Conservation (phyloP, 2,113 vertebrate genomes). For the Forbesichthys papilliferus region DNA sequence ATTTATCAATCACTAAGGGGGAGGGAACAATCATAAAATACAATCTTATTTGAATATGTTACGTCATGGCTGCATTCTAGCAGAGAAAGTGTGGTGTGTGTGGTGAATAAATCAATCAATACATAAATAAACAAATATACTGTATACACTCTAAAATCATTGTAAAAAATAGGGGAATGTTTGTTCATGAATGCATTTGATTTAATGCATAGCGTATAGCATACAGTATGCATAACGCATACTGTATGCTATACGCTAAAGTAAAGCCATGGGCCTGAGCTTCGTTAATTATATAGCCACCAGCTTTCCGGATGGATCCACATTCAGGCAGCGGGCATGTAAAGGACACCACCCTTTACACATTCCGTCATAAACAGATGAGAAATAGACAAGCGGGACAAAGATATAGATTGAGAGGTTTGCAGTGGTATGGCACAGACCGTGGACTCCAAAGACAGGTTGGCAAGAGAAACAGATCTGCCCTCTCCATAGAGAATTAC, state of each 20-base stretch:
- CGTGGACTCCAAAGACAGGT: conserved; percentile 34
- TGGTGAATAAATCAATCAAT: not conserved
- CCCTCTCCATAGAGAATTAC: conserved; percentile 40
- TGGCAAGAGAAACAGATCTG: conserved; percentile 36
- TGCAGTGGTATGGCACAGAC: conserved; percentile 31
- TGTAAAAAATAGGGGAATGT: not conserved
- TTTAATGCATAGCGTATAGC: too few species aligned
- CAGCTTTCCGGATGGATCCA: not conserved
- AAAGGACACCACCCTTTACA: not conserved
- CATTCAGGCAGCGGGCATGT: not conserved
- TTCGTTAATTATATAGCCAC: not conserved
- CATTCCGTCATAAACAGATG: conserved; percentile 12
- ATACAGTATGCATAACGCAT: too few species aligned
- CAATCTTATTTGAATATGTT: not conserved
- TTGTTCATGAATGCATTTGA: too few species aligned
- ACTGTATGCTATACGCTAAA: too few species aligned
- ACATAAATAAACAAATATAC: not conserved
- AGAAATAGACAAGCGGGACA: conserved; percentile 4
- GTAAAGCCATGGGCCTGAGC: not conserved
- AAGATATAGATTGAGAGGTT: not conserved
- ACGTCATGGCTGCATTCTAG: conserved; percentile 26
- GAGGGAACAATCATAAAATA: conserved; percentile 28
- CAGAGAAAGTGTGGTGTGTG: conserved; percentile 23
- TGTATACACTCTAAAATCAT: not conserved
- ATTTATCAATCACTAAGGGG: not conserved